Percentiles rank a stretch among this genome's conserved stretches.
phyloP scores from a whole-genome alignment of 2,888 invertebrate genomes.

The Eulithis testata region DNA sequence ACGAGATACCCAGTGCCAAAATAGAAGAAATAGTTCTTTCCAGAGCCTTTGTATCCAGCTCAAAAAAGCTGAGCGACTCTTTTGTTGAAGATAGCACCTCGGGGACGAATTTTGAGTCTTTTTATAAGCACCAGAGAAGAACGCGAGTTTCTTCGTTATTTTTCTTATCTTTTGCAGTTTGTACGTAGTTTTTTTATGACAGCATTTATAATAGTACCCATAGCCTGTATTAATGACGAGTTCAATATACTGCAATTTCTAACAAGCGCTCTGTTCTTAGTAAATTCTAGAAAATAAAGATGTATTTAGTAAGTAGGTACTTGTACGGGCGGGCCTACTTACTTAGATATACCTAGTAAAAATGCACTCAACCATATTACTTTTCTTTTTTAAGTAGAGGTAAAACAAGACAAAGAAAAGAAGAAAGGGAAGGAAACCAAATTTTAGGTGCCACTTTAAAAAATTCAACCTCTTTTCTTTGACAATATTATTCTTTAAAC shows the following conservation, averaged over 20 bases:
- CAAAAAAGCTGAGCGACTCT: conserved; percentile 44
- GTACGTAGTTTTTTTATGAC: conserved; percentile 5
- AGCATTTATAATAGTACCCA: too few species aligned
- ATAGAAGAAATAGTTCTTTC: conserved; percentile 40
- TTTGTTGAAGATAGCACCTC: conserved; percentile 48
- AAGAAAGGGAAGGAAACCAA: not conserved
- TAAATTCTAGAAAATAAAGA: too few species aligned
- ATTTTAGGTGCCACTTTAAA: not conserved
- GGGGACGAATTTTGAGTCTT: conserved; percentile 47
- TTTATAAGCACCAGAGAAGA: conserved; percentile 39
- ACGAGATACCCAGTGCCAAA: conserved; percentile 38
- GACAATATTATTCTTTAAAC: conserved; percentile 1
- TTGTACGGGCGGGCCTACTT: too few species aligned
- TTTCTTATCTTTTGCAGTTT: conserved; percentile 26
- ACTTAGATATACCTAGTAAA: too few species aligned
- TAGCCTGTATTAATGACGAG: too few species aligned
- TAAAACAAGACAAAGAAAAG: not conserved
- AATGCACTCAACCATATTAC: too few species aligned
- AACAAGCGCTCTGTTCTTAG: too few species aligned
- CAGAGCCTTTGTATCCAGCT: conserved; percentile 53
- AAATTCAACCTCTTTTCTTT: not conserved
- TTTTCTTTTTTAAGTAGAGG: too few species aligned
- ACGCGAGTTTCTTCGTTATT: conserved; percentile 22
- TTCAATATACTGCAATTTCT: too few species aligned
- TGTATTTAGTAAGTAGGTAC: too few species aligned